phyloP scores from a whole-genome alignment of 92 coral and sea anemone species.

The Phymanthus crucifer region DNA sequence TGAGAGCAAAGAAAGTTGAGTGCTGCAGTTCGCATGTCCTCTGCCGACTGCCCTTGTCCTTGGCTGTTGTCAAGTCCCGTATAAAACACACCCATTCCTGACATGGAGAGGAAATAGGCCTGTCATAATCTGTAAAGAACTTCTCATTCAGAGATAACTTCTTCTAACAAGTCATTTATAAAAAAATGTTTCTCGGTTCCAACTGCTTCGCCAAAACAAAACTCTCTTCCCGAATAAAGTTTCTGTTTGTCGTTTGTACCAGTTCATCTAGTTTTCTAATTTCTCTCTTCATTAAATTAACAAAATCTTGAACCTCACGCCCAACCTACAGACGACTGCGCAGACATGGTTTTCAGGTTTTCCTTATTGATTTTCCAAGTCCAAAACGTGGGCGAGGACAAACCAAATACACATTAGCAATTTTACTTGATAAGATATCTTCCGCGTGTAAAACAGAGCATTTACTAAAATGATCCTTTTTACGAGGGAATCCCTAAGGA shows the following conservation, averaged over 20 bases:
- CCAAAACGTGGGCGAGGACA: not conserved
- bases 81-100: not conserved
- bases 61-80: not conserved
- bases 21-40: not conserved
- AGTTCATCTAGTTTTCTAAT: not conserved
- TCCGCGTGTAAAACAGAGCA: not conserved
- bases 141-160: not conserved
- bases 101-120: not conserved
- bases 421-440: constrained; percentile 9
- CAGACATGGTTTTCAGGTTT: not conserved
- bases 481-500: not conserved
- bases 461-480: not conserved
- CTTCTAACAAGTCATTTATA: not conserved
- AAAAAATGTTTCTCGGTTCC: not conserved
- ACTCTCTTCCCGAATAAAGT: not conserved
- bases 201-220: not conserved
- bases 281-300: not conserved
- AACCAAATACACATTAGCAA: not conserved
- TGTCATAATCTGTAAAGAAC: not conserved
- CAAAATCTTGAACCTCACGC: not conserved
- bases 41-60: not conserved
- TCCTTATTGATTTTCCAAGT: not conserved
- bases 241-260: no score
- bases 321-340: not conserved
- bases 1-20: no score